Base-by-base conservation (phyloP, 2,113 vertebrate species). In the Hemiscyllium ocellatum region DNA sequence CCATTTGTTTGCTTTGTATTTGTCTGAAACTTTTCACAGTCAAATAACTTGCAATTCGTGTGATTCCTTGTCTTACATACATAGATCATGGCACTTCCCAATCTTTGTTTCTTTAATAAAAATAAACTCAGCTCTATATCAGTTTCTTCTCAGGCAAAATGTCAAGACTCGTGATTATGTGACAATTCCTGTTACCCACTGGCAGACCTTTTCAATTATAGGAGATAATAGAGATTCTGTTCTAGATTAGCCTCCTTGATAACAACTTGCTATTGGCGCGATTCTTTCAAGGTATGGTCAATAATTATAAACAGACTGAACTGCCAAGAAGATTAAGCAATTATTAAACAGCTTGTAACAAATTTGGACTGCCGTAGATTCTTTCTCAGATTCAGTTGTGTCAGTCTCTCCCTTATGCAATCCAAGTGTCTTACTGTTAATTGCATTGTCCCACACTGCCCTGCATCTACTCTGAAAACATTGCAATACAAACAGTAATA, bases 261-360 rank as follows among this genome's bases (percentile, higher is more conserved):
- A n/a, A 66, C 89, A 93, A 37, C 17, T 65, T 66, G 17, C 61
- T 93, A 66, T 93, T 66, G 89, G 17, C 19, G 24, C 15, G 26
- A 61, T 90, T 26, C 29, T 89, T 90, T 13, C 87, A 90, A 61
- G 50, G 17, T 37, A 94, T n/a, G 29, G 90, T 22, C 61, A 24
- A 94, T 68, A 94, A 66, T 94, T 89, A 89, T 56, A 89, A 89
- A 56, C 50, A 89, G 86, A 52, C 50, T 56, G 26, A 50, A 56
- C 10, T 52, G 50, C 47, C 22, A 26, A 50, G 86, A 89, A 56
- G 50, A 89, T 89, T 89, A 89, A 52, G 4, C 86, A 89, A 89
- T 89, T 89, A 89, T 26, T 89, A 29, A 89, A 52, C 47, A 89
- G 50, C 24, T 42, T 83, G 86, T 29, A 29, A 50, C 7, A 89